Base-by-base conservation (phyloP, 92 coral and sea anemone species). In the Meandrina meandrites region DNA sequence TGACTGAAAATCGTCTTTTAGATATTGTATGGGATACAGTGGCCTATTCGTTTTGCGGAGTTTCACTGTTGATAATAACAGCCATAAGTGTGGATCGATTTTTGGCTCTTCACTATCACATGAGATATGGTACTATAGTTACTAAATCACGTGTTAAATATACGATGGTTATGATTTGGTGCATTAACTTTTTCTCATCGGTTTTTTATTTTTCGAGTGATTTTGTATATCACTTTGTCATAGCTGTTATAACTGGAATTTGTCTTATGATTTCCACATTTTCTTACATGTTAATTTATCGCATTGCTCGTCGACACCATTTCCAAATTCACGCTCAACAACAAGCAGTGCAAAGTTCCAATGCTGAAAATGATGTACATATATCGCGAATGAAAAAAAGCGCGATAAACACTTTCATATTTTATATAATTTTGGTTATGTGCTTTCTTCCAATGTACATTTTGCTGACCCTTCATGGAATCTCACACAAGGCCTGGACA, bases 71-170 rank as follows among this genome's bases (percentile, higher is more conserved):
- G 34, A 58, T 83, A 14, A 72, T 83, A 34, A 83, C 87, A 0
- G 73, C 85, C 8, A n/a, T 72, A 57, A 71, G 50, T 42, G 86
- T 87, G 70, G 90, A 87, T 18, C 51, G 86, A 22, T 80, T 35
- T 35, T 5, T 86, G 28, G 79, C 85, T 2, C 67, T 86, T 7
- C 79, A 66, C 40, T 73, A 36, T 58, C 90, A 87, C 47, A 10
- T 87, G 86, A 22, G 81, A 80, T 87, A 87, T 16, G 30, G 50
- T 4, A 42, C 76, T 27, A 12, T 87, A 30, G 64, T 87, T 10
- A 87, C 90, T 0, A 48, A 40, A 7, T 40, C 79, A 0, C 69
- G 90, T 16, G 80, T 81, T 48, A 75, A 27, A 6, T 71, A 3
- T 24, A 35, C 60, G 48, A 45, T 81, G 17, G 64, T 51, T 24